These are phyloP conservation scores for Trachurus trachurus DNA, from an alignment of 2,797 vertebrate species.

Conservation along the genomic window DNA sequence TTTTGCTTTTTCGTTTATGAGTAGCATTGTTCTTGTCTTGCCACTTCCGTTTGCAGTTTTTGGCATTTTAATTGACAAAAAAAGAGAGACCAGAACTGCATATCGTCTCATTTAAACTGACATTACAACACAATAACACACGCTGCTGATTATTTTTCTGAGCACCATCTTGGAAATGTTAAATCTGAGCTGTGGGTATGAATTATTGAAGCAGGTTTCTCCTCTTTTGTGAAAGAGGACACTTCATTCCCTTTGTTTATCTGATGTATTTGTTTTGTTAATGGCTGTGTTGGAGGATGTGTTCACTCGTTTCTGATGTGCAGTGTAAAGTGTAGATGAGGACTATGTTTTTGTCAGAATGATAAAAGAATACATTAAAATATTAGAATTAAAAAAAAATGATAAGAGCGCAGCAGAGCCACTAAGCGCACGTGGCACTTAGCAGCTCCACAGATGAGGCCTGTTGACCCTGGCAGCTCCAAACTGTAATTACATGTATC, in stretches of 20 bases:
- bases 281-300: neutral
- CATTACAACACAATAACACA: too few species aligned
- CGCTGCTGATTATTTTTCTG: neutral
- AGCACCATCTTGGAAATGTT: neutral
- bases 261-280: neutral
- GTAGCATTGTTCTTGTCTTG: neutral
- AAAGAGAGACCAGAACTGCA: too few species aligned
- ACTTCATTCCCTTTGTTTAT: neutral
- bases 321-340: neutral
- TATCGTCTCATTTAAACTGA: too few species aligned
- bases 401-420: neutral
- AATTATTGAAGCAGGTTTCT: neutral
- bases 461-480: constrained; percentile 25
- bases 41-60: neutral
- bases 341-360: constrained; percentile 4
- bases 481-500: constrained; percentile 10
- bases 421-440: constrained; percentile 15
- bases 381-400: neutral
- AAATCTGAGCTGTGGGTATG: neutral
- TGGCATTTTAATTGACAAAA: neutral
- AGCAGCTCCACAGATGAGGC: constrained; percentile 1
- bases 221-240: neutral
- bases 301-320: neutral
- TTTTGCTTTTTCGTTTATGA: neutral
- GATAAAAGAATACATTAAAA: constrained; percentile 24